These are phyloP conservation scores for zebrafish (Danio rerio) DNA, from an alignment of 2,113 vertebrate species.

Conservation along the genomic window GRCz12tu NC_133178.1:13445001-13445500, in stretches of 20 bases:
- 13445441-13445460: conserved; percentile 69
- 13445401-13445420: conserved; percentile 67
- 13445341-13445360: conserved; percentile 72
- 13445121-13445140: conserved; percentile 60
- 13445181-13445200: conserved; percentile 44
- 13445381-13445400: conserved; percentile 70
- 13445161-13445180: background rate
- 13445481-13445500: conserved; percentile 50
- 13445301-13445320: conserved; percentile 36
- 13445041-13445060: conserved; percentile 14
- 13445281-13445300: conserved; percentile 63
- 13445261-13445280: conserved; percentile 61
- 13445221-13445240: conserved; percentile 57
- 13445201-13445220: conserved; percentile 42
- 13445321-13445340: conserved; percentile 56
- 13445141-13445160: conserved; percentile 34
- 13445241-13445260: conserved; percentile 62
- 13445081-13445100: conserved; percentile 67
- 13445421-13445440: conserved; percentile 70
- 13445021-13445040: conserved; percentile 69
- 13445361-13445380: conserved; percentile 68
- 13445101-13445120: conserved; percentile 67
- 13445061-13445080: conserved; percentile 65
- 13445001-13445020: conserved; percentile 79
- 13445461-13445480: conserved; percentile 70